Base-by-base conservation (phyloP, 2,797 vertebrate genomes). In the Allobates femoralis region DNA sequence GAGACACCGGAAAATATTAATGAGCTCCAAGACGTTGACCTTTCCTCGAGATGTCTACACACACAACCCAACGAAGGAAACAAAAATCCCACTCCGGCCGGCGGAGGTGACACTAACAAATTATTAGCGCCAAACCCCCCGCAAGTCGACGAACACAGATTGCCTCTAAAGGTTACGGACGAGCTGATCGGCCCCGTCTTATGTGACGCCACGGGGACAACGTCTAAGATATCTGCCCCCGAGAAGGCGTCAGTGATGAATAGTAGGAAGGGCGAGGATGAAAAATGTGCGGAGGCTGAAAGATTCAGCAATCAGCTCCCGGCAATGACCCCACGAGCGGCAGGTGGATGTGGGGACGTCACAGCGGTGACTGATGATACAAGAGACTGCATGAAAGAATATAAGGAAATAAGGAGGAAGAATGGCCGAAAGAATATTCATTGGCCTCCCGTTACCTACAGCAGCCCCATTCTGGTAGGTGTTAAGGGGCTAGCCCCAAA, bases 361-460 rank as follows among this genome's bases (percentile, higher is more conserved):
- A 89, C 82, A 62, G 79, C 90, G 58, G 12, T 92, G 50, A 78
- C 69, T 77, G 89, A 91, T 85, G 87, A 91, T 81, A 88, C 91
- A 82, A 88, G 81, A 0, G 84, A 92, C 69, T 89, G 89, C 28
- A 69, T 91, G 79, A 89, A 90, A 83, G 90, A 91, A 87, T 90
- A 90, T 77, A 87, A 67, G 81, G 90, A 91, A 89, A 90, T 89
- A 56, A 91, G 89, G 89, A 87, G 83, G 90, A 90, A 81, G 55
- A 89, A 0, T 82, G 67, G 86, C 86, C 69, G 87, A 91, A 81
- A 88, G 66, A 67, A 76, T 73, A 41, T 53, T 15, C 75, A 41
- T 58, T 67, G 75, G 15, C 71, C 88, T 87, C 60, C 79, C 56
- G 83, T 89, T 79, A 21, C 28, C 55, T 79, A 84, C 56, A 79